These are phyloP conservation scores for Strix occidentalis DNA, from an alignment of 2,797 vertebrate genomes.

Conservation along the genomic window DNA sequence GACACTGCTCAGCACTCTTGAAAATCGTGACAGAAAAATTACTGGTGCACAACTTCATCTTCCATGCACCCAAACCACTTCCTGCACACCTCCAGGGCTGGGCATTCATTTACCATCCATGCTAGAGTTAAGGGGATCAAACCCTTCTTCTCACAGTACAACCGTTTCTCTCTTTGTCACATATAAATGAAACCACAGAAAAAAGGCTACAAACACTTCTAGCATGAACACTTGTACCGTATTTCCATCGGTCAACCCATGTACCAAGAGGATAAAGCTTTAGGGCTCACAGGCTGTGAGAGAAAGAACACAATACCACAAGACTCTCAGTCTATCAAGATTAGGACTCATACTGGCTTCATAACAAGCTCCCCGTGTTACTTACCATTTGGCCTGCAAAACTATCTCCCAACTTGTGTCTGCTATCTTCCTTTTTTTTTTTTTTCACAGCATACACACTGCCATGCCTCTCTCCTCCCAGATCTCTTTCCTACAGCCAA, in stretches of 20 bases:
- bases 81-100: not conserved
- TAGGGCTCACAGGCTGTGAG: not conserved
- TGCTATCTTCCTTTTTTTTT: not conserved
- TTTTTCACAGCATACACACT: not conserved
- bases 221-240: rapidly evolving
- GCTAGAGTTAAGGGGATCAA: not conserved
- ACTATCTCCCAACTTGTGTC: not conserved
- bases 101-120: not conserved
- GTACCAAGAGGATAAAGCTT: not conserved
- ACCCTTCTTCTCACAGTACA: not conserved
- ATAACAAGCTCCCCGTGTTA: not conserved
- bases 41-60: not conserved
- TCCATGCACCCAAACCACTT: rapidly evolving
- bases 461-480: not conserved
- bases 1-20: not conserved
- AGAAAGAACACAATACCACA: not conserved
- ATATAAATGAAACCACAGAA: not conserved
- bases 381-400: not conserved
- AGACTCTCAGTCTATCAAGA: not conserved
- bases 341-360: not conserved
- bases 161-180: not conserved
- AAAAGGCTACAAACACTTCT: not conserved
- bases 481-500: not conserved
- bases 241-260: not conserved
- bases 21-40: not conserved